A percentile compares a stretch with the other conserved stretches of the same genome.
Evolutionary conservation across 2,888 invertebrate genomes (phyloP).

Genomic region (Agrotis segetum): DNA sequence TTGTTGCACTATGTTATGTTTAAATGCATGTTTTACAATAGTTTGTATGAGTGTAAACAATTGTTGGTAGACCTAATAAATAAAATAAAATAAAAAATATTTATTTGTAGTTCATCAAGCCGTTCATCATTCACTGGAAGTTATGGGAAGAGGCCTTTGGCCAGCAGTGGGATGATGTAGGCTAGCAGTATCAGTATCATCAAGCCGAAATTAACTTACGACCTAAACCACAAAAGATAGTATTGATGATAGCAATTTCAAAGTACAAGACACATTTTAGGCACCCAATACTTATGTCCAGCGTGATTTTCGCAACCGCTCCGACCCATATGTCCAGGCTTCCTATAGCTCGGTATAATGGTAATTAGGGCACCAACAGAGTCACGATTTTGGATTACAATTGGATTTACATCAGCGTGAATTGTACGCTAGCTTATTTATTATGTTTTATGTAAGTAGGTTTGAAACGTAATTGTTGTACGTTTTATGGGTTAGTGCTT

Average conservation of each 20-base stretch:
- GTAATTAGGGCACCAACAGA: slow-evolving; percentile 73
- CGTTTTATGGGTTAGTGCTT: background rate
- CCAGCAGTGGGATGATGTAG: too few species aligned
- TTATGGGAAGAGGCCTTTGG: too few species aligned
- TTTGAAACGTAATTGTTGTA: background rate
- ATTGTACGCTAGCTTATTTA: slow-evolving; percentile 29
- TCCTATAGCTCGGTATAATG: slow-evolving; percentile 69
- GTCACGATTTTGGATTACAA: slow-evolving; percentile 70
- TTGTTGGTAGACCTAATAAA: too few species aligned
- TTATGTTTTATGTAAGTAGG: slow-evolving; percentile 16
- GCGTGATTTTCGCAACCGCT: slow-evolving; percentile 64
- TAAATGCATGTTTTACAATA: too few species aligned
- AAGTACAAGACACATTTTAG: slow-evolving; percentile 37
- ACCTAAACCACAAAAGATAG: background rate
- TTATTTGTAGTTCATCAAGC: too few species aligned
- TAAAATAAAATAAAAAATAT: too few species aligned
- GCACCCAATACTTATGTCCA: slow-evolving; percentile 51
- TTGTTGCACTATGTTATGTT: too few species aligned
- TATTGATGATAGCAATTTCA: background rate
- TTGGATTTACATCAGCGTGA: slow-evolving; percentile 52
- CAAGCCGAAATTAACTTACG: background rate
- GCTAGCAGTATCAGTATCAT: too few species aligned
- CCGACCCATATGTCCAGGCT: slow-evolving; percentile 71
- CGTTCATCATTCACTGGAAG: too few species aligned
- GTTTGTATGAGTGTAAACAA: too few species aligned